A percentile compares a stretch with the other conserved stretches of the same genome.
These are phyloP conservation scores for Aleiodes testaceus DNA, from an alignment of 2,888 invertebrate species.

Conservation along the genomic window DNA sequence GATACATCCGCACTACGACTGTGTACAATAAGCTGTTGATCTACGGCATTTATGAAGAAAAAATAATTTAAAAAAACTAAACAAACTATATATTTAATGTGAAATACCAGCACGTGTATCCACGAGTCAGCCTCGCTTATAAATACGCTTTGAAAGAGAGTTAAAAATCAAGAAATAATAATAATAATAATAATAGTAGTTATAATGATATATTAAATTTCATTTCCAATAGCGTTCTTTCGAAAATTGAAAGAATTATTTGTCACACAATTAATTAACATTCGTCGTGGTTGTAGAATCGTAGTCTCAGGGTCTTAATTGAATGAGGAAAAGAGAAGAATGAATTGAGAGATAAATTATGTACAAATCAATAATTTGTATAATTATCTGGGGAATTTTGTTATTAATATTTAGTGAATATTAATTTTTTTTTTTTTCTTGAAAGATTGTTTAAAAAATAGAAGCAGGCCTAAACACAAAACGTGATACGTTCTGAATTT, in stretches of 20 bases:
- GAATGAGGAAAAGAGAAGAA: constrained; percentile 53
- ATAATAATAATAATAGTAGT: constrained; percentile 3
- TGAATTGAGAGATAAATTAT: constrained; percentile 50
- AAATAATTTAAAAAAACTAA: background rate
- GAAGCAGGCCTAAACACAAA: constrained; percentile 1
- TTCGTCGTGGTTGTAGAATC: constrained; percentile 66
- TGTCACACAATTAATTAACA: constrained; percentile 21
- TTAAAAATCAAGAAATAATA: background rate
- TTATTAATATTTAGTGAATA: no score
- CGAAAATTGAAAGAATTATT: constrained; percentile 13
- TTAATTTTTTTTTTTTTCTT: background rate
- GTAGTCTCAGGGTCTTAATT: constrained; percentile 67
- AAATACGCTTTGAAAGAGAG: constrained; percentile 42
- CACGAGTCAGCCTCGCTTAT: constrained; percentile 45
- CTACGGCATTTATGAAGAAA: constrained; percentile 46
- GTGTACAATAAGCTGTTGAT: constrained; percentile 46
- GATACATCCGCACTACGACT: constrained; percentile 59
- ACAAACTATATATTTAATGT: no score
- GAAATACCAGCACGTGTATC: constrained; percentile 44
- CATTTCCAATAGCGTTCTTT: background rate
- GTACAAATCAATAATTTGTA: no score
- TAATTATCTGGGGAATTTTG: no score
- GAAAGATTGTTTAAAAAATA: background rate
- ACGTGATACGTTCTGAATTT: background rate
- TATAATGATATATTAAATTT: background rate